Percentiles rank a stretch among this genome's conserved stretches.
phyloP scores from a whole-genome alignment of 2,113 vertebrate species.

The Numenius arquata region DNA sequence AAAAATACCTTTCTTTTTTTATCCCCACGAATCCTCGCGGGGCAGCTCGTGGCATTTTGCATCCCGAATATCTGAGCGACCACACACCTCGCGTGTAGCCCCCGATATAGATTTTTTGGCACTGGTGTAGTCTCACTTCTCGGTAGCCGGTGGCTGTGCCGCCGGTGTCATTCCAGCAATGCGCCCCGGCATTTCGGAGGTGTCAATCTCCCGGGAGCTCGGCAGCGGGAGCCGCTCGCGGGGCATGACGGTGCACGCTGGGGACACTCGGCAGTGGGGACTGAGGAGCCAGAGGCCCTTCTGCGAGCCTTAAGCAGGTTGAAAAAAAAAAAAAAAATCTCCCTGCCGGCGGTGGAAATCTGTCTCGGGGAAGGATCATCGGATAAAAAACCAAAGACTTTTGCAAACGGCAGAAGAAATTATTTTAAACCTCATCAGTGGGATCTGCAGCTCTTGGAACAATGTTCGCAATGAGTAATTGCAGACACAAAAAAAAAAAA shows the following conservation, averaged over 20 bases:
- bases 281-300: neutral
- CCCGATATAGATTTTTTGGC: neutral
- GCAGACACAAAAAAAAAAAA: neutral
- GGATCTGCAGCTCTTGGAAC: neutral
- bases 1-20: neutral
- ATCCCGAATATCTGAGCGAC: neutral
- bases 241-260: neutral
- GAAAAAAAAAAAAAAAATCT: neutral
- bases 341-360: neutral
- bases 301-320: neutral
- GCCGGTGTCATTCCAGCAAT: neutral
- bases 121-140: accelerated
- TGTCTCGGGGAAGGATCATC: neutral
- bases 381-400: neutral
- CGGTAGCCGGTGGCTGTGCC: neutral
- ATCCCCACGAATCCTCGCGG: accelerated
- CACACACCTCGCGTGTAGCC: neutral
- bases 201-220: neutral
- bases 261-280: neutral
- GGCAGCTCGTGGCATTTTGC: neutral
- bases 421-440: neutral
- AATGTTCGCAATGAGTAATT: neutral
- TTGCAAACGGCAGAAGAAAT: neutral
- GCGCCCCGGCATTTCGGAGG: neutral
- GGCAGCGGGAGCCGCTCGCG: neutral